Percentiles rank a stretch among this genome's conserved stretches.
Conservation (phyloP, 2,888 invertebrate species). For the Tipula unca region DNA sequence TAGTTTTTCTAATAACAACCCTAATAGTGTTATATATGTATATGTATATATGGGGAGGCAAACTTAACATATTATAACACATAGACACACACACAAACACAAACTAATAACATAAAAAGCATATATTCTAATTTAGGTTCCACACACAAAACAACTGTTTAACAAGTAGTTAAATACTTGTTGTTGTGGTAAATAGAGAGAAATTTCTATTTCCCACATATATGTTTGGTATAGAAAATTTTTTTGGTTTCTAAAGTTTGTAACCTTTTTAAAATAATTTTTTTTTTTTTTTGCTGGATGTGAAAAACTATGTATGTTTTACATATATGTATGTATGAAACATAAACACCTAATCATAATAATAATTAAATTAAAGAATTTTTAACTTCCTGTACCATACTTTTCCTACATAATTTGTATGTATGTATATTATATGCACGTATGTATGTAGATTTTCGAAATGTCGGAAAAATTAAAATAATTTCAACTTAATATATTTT, state of each 20-base stretch:
- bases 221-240: neutral
- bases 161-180: neutral
- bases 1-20: conserved; percentile 14
- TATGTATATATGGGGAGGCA: neutral
- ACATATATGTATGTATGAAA: neutral
- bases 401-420: neutral
- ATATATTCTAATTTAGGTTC: neutral
- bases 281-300: neutral
- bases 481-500: neutral
- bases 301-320: neutral
- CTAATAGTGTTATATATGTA: neutral
- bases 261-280: neutral
- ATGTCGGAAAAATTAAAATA: neutral
- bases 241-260: neutral
- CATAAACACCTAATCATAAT: neutral
- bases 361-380: neutral
- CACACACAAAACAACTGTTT: neutral
- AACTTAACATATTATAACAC: neutral
- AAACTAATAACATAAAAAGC: neutral
- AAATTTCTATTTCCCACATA: neutral
- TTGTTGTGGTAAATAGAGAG: neutral
- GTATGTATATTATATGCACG: neutral
- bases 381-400: neutral
- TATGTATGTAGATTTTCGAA: neutral
- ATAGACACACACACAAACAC: neutral